Evolutionary conservation across 1,140 invertebrate genomes (phyloP).

Genomic region (Epicauta chinensis): DNA sequence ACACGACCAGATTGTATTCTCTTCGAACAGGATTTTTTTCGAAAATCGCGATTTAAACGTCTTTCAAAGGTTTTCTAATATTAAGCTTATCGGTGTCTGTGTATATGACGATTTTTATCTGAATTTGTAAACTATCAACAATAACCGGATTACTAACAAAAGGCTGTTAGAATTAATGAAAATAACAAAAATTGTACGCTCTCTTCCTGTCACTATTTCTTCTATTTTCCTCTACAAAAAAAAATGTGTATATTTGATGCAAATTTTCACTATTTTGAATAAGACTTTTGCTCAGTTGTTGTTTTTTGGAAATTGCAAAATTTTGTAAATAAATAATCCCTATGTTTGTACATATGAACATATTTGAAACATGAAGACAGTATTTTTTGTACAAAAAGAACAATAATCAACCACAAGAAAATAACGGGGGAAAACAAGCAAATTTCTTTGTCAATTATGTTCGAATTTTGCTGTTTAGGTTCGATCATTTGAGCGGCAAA

Average conservation of each 20-base stretch:
- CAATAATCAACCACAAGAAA: no score
- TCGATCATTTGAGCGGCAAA: constrained; percentile 22
- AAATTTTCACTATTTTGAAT: constrained; percentile 15
- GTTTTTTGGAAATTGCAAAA: constrained; percentile 13
- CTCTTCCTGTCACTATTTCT: constrained; percentile 11
- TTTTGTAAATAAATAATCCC: constrained; percentile 26
- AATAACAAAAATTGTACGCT: constrained; percentile 20
- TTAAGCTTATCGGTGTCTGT: constrained; percentile 17
- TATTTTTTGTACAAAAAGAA: constrained; percentile 30
- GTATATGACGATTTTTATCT: neutral
- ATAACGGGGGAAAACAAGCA: no score
- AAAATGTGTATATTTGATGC: constrained; percentile 6
- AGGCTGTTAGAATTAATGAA: constrained; percentile 25
- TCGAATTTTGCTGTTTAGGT: constrained; percentile 12
- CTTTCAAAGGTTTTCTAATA: constrained; percentile 8
- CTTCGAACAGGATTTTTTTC: no score
- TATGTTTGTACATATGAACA: constrained; percentile 15
- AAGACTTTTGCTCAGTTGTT: constrained; percentile 14
- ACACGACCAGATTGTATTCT: constrained; percentile 2
- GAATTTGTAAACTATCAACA: no score
- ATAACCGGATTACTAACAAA: constrained; percentile 14
- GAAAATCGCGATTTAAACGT: constrained; percentile 2
- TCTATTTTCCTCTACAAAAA: neutral
- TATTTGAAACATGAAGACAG: constrained; percentile 18
- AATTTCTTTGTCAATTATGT: constrained; percentile 23